Percentiles rank a stretch among this genome's conserved stretches.
Evolutionary conservation across 2,797 vertebrate genomes (phyloP).

Genomic region (Kryptolebias ocellatus): DNA sequence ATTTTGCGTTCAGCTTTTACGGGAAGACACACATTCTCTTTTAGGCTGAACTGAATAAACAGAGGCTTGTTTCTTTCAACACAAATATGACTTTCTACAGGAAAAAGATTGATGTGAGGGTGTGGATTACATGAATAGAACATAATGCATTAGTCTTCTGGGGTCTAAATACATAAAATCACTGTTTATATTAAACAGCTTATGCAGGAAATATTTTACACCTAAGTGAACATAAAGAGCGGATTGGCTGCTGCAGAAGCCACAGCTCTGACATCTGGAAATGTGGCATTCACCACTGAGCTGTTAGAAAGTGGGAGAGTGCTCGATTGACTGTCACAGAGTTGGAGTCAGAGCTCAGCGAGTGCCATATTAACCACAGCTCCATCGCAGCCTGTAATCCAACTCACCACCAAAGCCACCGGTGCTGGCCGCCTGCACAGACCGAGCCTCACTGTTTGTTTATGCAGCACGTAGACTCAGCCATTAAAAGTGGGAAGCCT

Average conservation of each 20-base stretch:
- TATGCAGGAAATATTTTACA: constrained; percentile 65
- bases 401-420: constrained; percentile 78
- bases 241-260: constrained; percentile 55
- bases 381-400: constrained; percentile 80
- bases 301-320: constrained; percentile 74
- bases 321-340: constrained; percentile 72
- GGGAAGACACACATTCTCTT: constrained; percentile 37
- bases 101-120: constrained; percentile 20
- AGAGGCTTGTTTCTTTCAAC: constrained; percentile 32
- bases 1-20: constrained; percentile 47
- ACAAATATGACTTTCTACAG: constrained; percentile 21
- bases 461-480: constrained; percentile 75
- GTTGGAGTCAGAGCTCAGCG: constrained; percentile 70
- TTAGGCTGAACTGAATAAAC: constrained; percentile 29
- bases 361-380: constrained; percentile 77
- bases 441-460: constrained; percentile 79
- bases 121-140: constrained; percentile 32
- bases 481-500: constrained; percentile 82
- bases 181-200: constrained; percentile 48
- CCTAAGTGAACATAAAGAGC: constrained; percentile 63
- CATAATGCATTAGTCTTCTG: constrained; percentile 16
- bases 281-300: constrained; percentile 68
- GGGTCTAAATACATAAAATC: constrained; percentile 39
- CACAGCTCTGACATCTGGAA: constrained; percentile 78
- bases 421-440: constrained; percentile 73